Evolutionary conservation across 2,113 vertebrate genomes (phyloP), one percentile per base, ranked within the genome.

Genomic region (Morone chrysops): DNA sequence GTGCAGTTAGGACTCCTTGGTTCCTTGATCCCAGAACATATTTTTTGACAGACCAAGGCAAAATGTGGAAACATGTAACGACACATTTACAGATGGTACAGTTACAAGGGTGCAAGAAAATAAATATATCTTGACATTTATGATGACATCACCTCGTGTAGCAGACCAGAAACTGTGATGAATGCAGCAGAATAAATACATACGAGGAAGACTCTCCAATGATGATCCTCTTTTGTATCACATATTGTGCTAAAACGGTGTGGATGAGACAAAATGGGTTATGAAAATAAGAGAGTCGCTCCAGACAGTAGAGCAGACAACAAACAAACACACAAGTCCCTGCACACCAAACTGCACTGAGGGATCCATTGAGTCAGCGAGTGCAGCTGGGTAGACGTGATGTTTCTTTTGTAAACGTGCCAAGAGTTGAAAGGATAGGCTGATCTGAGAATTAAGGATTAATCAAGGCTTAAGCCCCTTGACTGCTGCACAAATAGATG

Each of bases 401-500:
- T 61, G 81, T 72, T 84, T 86, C 74, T 65, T 84, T 81, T 74
- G 81, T 69, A 77, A 87, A 90, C 51, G n/a, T 83, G 83, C 87
- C 83, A 87, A 80, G 67, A 86, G 75, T 81, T 79, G 67, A 89
- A 84, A 74, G 82, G 66, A 72, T 67, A 36, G 78, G 72, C 87
- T 68, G 75, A 88, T 80, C 75, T 59, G 80, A 89, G 88, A 84
- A 77, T 84, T 85, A 87, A 62, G 85, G 90, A 89, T 91, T 89
- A 89, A 85, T 82, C 36, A 22, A 69, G 69, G 70, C 14, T 81
- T 84, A 87, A 89, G 78, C 62, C 75, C 59, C 68, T 76, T 50
- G 57, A 81, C 71, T 78, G 81, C 69, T 31, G 82, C 66, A 70
- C 65, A 82, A 74, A 71, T 51, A 84, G 45, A 74, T 31, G 72